Conservation (phyloP, 2,888 invertebrate genomes). For the Chymomyza fuscimana region DNA sequence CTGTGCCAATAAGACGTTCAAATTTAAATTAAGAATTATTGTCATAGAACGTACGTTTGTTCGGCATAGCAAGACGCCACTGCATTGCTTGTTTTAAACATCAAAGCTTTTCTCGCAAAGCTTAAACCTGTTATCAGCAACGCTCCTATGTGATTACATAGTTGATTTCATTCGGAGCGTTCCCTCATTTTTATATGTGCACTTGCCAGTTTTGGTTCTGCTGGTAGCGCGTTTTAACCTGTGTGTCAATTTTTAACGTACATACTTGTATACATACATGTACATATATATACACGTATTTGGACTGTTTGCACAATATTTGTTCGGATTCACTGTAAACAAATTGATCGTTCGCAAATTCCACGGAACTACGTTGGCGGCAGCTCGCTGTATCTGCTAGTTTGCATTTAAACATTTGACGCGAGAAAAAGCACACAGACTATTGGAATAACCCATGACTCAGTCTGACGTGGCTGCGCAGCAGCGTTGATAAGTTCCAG, state of each 20-base stretch:
- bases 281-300: constrained; percentile 6
- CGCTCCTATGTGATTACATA: constrained; percentile 22
- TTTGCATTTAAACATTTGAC: background rate
- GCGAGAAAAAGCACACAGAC: constrained; percentile 52
- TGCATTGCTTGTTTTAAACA: background rate
- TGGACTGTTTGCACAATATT: constrained; percentile 30
- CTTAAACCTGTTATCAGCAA: constrained; percentile 65
- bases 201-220: background rate
- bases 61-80: background rate
- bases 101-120: constrained; percentile 44
- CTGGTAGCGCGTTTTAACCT: background rate
- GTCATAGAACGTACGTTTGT: background rate
- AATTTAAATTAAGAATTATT: background rate
- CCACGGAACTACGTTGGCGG: constrained; percentile 26
- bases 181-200: background rate
- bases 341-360: constrained; percentile 36
- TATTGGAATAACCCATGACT: constrained; percentile 69
- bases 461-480: constrained; percentile 51
- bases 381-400: constrained; percentile 11
- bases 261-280: background rate
- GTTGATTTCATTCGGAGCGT: background rate
- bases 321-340: constrained; percentile 45
- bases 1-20: background rate
- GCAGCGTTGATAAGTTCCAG: constrained; percentile 33
- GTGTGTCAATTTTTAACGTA: background rate